Evolutionary conservation across 2,888 invertebrate genomes (phyloP), one percentile per base, ranked within the genome.

Genomic region (Troides helena): DNA sequence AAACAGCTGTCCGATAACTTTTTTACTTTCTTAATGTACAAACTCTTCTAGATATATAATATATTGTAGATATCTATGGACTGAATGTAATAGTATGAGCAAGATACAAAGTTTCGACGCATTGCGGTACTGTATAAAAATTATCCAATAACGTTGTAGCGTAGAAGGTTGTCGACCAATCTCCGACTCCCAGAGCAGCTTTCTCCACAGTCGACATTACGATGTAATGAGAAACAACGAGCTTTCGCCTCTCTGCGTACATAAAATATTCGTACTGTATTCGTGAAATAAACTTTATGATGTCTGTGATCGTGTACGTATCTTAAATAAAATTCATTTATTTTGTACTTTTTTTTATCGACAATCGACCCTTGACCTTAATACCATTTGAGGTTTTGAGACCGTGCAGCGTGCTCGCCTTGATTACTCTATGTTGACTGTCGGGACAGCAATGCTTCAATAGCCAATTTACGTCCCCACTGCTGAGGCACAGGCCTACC

Each of bases 41-140:
- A 1, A 46, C 30, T 46, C 12, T 14, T 3, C 12, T 46, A 12
- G 1, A 46, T 46, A 12, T 46, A 14, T 46, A n/a, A 12, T 46
- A 14, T 46, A n/a, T 53, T 53, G 18, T 2, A 5, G 3, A 7
- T 5, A n/a, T 53, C n/a, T n/a, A n/a, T 53, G n/a, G 7, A 3
- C n/a, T 53, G 6, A n/a, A 53, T 53, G n/a, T 53, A 53, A 53
- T n/a, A 53, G 53, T 18, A 5, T 12, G 18, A 53, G 7, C 53
- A 8, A n/a, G 18, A n/a, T 8, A 53, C 12, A 23, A 12, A 43
- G 43, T 61, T 67, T 61, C 30, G 60, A 65, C 72, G 72, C 72
- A 72, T 39, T 72, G 72, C 72, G 72, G 67, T 59, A 72, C 53
- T 43, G 36, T 23, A 39, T 57, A 25, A n/a, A 57, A 43, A 65